phyloP scores from a whole-genome alignment of 1,140 invertebrate genomes.

The Melitaea cinxia region DNA sequence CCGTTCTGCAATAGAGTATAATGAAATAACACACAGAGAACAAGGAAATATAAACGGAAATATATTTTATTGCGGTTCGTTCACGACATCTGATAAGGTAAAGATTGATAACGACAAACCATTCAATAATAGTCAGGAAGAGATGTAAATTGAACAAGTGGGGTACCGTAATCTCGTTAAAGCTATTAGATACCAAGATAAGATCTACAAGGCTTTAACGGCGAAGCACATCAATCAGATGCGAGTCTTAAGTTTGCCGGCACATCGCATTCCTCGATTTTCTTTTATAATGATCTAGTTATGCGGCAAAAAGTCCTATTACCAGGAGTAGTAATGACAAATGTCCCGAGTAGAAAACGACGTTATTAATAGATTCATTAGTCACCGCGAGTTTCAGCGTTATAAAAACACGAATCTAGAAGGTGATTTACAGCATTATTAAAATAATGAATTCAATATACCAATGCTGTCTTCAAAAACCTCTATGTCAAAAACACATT shows the following conservation, averaged over 20 bases:
- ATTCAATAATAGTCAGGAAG: slow-evolving; percentile 52
- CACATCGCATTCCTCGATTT: slow-evolving; percentile 42
- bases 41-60: slow-evolving; percentile 23
- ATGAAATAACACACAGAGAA: slow-evolving; percentile 36
- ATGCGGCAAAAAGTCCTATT: slow-evolving; percentile 42
- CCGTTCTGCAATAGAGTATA: slow-evolving; percentile 25
- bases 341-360: slow-evolving; percentile 39
- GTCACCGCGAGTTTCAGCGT: slow-evolving; percentile 22
- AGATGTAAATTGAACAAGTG: slow-evolving; percentile 57
- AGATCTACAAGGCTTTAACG: slow-evolving; percentile 62
- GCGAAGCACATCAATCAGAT: slow-evolving; percentile 68
- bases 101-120: slow-evolving; percentile 32
- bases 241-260: slow-evolving; percentile 38
- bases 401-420: slow-evolving; percentile 19
- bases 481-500: too few species aligned
- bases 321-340: slow-evolving; percentile 33
- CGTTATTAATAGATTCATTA: slow-evolving; percentile 40
- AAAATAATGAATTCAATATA: slow-evolving; percentile 30
- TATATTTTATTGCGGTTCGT: slow-evolving; percentile 29
- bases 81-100: slow-evolving; percentile 19
- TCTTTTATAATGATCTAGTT: slow-evolving; percentile 54
- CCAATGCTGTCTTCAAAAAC: slow-evolving; percentile 20
- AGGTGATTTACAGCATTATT: slow-evolving; percentile 28
- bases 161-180: slow-evolving; percentile 75
- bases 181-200: slow-evolving; percentile 66